Percentiles rank a stretch among this genome's conserved stretches.
These are phyloP conservation scores for Coptotermes formosanus DNA, from an alignment of 1,140 invertebrate genomes.

Conservation along the genomic window DNA sequence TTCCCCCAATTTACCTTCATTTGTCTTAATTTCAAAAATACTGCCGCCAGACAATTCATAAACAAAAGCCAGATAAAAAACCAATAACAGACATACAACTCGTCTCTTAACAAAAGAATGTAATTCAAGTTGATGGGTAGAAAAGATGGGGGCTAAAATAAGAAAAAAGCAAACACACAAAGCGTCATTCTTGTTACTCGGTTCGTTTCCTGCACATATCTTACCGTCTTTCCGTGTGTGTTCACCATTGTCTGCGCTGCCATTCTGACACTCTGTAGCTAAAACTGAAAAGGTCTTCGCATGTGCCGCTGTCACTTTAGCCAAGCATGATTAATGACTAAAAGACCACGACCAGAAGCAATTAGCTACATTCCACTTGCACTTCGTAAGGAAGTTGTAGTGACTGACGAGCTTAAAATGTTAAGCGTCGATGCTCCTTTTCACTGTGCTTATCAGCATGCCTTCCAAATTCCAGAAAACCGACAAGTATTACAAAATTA, in stretches of 20 bases:
- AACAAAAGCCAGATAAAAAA: no score
- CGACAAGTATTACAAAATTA: constrained; percentile 13
- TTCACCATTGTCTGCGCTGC: not conserved
- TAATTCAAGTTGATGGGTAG: no score
- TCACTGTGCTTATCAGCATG: not conserved
- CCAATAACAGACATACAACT: no score
- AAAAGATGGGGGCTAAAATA: no score
- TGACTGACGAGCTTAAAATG: not conserved
- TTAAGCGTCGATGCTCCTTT: not conserved
- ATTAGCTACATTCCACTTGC: constrained; percentile 7
- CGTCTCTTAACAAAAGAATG: no score
- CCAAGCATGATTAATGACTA: not conserved
- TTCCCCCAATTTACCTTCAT: no score
- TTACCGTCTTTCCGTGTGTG: not conserved
- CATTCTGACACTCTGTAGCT: not conserved
- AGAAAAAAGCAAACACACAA: not conserved
- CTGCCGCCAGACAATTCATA: no score
- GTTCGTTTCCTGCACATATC: not conserved
- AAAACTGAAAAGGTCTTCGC: not conserved
- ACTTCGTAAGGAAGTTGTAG: not conserved
- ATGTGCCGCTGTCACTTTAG: not conserved
- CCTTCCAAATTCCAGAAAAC: not conserved
- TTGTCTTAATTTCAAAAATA: no score
- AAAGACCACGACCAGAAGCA: not conserved
- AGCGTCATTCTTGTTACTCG: not conserved